These are phyloP conservation scores for Dissostichus mawsoni DNA, from an alignment of 2,113 vertebrate genomes.

Conservation along the genomic window DNA sequence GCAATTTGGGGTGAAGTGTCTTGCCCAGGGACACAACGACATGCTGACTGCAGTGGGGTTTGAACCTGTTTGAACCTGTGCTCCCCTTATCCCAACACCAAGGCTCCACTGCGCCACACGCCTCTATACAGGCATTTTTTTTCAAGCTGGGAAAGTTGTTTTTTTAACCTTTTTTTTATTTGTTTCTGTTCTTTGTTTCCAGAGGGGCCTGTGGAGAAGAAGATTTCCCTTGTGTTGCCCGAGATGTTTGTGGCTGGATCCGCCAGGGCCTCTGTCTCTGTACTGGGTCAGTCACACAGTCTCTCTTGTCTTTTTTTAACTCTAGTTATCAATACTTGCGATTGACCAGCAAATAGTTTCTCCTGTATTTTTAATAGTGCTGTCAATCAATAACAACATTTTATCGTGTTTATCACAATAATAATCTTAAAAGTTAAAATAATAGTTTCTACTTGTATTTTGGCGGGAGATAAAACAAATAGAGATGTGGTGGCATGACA, in stretches of 20 bases:
- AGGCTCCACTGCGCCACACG: no score
- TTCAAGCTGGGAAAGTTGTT: background rate
- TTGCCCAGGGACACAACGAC: no score
- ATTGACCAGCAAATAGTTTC: no score
- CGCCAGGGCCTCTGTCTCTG: slow-evolving; percentile 83
- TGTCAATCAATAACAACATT: no score
- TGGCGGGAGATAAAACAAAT: no score
- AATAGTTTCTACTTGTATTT: no score
- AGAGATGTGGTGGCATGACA: no score
- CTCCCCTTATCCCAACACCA: background rate
- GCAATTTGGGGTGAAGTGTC: no score
- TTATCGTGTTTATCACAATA: no score
- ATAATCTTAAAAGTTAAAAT: no score
- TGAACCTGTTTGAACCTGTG: no score
- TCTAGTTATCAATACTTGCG: background rate
- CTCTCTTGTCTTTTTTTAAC: background rate
- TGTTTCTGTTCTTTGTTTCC: background rate
- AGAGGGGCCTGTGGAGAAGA: slow-evolving; percentile 67
- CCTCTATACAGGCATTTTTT: background rate
- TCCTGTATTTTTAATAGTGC: background rate
- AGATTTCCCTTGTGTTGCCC: slow-evolving; percentile 78
- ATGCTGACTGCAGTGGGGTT: no score
- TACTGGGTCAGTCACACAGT: slow-evolving; percentile 80
- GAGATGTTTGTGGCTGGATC: slow-evolving; percentile 84
- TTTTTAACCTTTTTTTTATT: background rate